Conservation (phyloP, 2,113 vertebrate genomes). For the Sialia sialis region DNA sequence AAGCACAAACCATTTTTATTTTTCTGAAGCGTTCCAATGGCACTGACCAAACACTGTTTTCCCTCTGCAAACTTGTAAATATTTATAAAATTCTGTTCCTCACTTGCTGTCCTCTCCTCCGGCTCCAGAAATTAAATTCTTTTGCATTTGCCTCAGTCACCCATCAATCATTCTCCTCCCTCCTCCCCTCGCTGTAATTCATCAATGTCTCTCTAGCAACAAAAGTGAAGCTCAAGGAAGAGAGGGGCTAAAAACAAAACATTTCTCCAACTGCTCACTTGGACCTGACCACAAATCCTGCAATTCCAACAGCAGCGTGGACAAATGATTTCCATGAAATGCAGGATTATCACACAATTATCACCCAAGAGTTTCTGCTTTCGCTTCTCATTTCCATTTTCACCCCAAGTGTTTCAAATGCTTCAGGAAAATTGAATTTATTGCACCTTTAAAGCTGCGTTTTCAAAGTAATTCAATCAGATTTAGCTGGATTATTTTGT, state of each 20-base stretch:
- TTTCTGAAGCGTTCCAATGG: neutral
- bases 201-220: neutral
- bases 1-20: neutral
- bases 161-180: conserved; percentile 1
- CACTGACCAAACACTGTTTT: neutral
- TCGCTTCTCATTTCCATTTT: neutral
- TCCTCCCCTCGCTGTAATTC: neutral
- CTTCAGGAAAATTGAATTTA: neutral
- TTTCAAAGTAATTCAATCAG: neutral
- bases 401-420: neutral
- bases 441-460: neutral
- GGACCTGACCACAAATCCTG: neutral
- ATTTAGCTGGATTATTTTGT: neutral
- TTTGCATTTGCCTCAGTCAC: neutral
- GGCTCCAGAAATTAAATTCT: neutral
- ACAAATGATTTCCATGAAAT: neutral
- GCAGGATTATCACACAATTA: neutral
- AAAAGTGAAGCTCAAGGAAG: neutral
- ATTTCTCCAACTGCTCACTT: neutral
- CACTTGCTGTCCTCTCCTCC: neutral
- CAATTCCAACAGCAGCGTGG: neutral
- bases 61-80: neutral
- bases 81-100: neutral
- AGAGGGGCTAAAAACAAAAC: neutral
- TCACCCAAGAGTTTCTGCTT: neutral